Evolutionary conservation across 2,797 vertebrate species (phyloP), one percentile per base, ranked within the genome.

Genomic region (Sebastes matsubarae): DNA sequence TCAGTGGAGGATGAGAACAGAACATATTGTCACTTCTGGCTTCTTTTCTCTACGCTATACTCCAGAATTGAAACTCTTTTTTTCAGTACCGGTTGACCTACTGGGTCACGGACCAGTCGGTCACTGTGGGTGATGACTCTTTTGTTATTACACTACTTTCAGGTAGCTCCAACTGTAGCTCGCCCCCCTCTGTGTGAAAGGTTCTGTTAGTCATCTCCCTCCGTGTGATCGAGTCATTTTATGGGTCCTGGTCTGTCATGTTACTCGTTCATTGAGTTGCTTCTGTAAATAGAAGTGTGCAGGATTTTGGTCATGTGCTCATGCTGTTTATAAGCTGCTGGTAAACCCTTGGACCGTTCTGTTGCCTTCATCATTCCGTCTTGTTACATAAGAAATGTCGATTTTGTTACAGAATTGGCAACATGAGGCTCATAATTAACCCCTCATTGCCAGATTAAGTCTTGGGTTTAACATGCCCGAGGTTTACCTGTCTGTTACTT

Each of bases 1-100:
- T 84, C 65, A 64, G 72, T 46, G 18, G 63, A 81, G 58, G 71
- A 80, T 25, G 13, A 72, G 71, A 79, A 59, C 20, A 59, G n/a
- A 34, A 34, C 18, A 61, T 70, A 2, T 24, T 25, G 24, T 71
- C 60, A 59, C 16, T 1, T 64, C 16, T 32, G 13, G 20, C 27
- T 36, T 75, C 2, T 75, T 75, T 38, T 42, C n/a, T 22, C 38
- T 13, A 7, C 0, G 18, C 24, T 5, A 10, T n/a, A 57, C 16
- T 70, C 61, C 2, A 52, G 22, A 50, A 54, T 36, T 27, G 9
- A 30, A 82, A 82, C 18, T 4, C 2, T 9, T 58, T 59, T 73
- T 8, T 59, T 73, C 10, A 32, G 46, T 29, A 46, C 60, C 3
- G 10, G 4, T 36, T 66, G 12, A 74, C 20, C 11, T 36, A 16